Evolutionary conservation across 2,888 invertebrate species (phyloP).

Genomic region (Apamea sordens): DNA sequence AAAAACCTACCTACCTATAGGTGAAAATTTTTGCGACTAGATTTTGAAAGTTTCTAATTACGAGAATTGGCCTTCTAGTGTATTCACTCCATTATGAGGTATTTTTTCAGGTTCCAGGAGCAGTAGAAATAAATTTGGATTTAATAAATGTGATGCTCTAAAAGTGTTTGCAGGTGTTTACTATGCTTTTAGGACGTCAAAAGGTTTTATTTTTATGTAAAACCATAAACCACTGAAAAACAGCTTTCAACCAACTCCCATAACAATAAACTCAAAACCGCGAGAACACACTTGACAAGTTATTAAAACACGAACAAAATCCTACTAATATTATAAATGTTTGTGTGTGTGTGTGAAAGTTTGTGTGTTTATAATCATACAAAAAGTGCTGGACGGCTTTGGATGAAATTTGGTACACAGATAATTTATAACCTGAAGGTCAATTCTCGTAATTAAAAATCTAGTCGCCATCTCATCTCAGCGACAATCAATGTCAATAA

Average conservation of each 20-base stretch:
- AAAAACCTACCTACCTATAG: no score
- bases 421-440: no score
- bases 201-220: conserved; percentile 3
- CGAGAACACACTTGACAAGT: conserved; percentile 51
- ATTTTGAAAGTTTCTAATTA: no score
- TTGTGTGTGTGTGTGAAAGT: not conserved
- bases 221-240: conserved; percentile 11
- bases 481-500: no score
- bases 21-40: no score
- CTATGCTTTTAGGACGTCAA: not conserved
- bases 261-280: conserved; percentile 40
- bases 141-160: no score
- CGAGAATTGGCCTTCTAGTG: no score
- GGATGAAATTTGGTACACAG: not conserved
- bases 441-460: no score
- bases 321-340: not conserved
- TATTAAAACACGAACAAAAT: conserved; percentile 51
- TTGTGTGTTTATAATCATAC: not conserved
- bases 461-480: no score
- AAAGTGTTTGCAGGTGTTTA: not conserved
- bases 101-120: not conserved
- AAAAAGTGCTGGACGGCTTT: not conserved
- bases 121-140: not conserved
- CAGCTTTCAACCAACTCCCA: not conserved
- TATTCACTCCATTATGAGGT: no score